Conservation (phyloP, 2,888 invertebrate genomes). For the Schizotus pectinicornis region DNA sequence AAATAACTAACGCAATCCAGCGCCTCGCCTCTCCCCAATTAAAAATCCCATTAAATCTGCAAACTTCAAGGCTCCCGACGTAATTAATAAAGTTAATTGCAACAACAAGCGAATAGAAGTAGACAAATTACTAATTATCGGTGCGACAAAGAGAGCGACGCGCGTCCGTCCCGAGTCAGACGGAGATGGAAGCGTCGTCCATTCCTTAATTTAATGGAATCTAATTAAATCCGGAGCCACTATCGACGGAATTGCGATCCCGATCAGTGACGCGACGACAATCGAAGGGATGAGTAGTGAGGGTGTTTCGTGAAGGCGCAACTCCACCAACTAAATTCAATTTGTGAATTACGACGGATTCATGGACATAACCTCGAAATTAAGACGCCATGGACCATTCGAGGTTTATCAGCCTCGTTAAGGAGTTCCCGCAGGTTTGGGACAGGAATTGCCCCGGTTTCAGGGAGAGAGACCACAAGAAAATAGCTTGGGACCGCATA, state of each 20-base stretch:
- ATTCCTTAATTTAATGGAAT: conserved; percentile 28
- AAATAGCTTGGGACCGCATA: conserved; percentile 41
- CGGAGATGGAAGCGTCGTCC: conserved; percentile 5
- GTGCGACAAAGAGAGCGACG: conserved; percentile 10
- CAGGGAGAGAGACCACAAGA: conserved; percentile 42
- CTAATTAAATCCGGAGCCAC: conserved; percentile 24
- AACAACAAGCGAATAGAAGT: conserved; percentile 22
- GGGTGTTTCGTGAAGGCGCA: neutral
- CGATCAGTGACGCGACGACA: conserved; percentile 3
- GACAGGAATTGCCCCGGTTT: conserved; percentile 43
- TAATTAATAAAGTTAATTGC: conserved; percentile 25
- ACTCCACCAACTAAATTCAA: conserved; percentile 3
- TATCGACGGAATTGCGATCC: conserved; percentile 20
- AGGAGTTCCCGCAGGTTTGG: conserved; percentile 44
- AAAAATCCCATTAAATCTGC: too few relatives aligned
- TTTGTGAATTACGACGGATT: conserved; percentile 8
- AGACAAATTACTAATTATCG: conserved; percentile 26
- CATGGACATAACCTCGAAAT: conserved; percentile 32
- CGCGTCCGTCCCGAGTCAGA: neutral
- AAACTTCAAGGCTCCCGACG: conserved; percentile 17
- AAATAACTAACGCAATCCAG: too few relatives aligned
- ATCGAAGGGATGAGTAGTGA: neutral
- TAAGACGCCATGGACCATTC: conserved; percentile 36
- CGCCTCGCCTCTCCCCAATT: too few relatives aligned
- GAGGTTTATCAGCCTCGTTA: conserved; percentile 37